phyloP scores from a whole-genome alignment of 2,113 vertebrate species.

The Ammospiza nelsoni region DNA sequence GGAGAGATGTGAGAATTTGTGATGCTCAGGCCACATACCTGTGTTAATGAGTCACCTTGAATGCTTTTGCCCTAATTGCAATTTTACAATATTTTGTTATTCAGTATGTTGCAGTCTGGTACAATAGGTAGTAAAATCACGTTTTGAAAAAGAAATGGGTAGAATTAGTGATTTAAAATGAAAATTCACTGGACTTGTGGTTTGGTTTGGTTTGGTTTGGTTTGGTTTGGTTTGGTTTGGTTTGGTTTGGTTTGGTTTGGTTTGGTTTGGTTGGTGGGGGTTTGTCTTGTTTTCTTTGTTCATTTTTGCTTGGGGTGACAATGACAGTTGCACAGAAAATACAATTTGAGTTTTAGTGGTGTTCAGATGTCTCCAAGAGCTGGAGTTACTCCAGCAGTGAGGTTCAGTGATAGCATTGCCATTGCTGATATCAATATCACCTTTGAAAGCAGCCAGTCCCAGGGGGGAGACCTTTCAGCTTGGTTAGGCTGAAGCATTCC shows the following conservation, averaged over 20 bases:
- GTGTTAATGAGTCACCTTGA: not conserved
- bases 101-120: not conserved
- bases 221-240: not conserved
- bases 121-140: not conserved
- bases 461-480: not conserved
- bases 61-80: not conserved
- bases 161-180: not conserved
- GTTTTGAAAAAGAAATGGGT: not conserved
- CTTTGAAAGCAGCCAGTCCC: not conserved
- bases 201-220: not conserved
- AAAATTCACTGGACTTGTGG: not conserved
- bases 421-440: not conserved
- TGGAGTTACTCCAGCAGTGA: not conserved
- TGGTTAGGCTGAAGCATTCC: not conserved
- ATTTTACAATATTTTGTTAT: not conserved
- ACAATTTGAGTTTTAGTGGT: not conserved
- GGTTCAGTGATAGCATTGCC: not conserved
- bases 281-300: not conserved
- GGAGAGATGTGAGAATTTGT: not conserved
- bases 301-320: rapidly evolving
- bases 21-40: not conserved
- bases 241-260: not conserved
- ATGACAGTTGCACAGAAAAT: not conserved
- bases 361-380: not conserved
- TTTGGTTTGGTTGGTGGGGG: not conserved